Conservation (phyloP, 2,113 vertebrate genomes). For the Coryphaenoides rupestris region DNA sequence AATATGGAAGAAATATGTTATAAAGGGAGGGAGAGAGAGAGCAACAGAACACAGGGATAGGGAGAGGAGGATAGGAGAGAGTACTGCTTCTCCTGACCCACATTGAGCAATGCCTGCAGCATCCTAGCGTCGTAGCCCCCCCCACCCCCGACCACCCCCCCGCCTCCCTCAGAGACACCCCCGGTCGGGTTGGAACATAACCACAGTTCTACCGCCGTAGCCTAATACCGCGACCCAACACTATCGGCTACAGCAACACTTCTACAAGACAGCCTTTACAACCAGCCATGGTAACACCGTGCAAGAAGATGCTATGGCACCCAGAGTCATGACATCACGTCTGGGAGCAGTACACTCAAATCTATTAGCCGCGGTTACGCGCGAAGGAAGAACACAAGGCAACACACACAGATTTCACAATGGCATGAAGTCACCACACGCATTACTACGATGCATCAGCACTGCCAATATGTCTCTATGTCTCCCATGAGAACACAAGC, state of each 20-base stretch:
- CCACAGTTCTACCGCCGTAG: conserved; percentile 44
- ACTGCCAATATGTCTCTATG: no score
- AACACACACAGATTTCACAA: no score
- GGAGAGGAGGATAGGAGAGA: conserved; percentile 42
- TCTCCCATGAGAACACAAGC: no score
- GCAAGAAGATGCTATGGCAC: no score
- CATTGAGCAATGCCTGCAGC: conserved; percentile 71
- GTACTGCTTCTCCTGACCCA: conserved; percentile 74
- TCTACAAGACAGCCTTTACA: neutral
- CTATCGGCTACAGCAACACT: conserved; percentile 28
- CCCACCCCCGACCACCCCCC: no score
- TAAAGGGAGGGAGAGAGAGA: neutral
- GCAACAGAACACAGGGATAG: conserved; percentile 22
- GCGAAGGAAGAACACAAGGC: conserved; percentile 25
- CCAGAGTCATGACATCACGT: conserved; percentile 67
- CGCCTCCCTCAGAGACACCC: conserved; percentile 51
- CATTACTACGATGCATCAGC: no score
- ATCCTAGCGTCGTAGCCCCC: conserved; percentile 60
- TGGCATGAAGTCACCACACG: no score
- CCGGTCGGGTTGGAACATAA: conserved; percentile 38
- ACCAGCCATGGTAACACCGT: no score
- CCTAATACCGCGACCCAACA: conserved; percentile 43
- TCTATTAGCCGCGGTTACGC: conserved; percentile 20
- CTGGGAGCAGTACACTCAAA: conserved; percentile 34
- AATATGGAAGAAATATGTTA: neutral